Evolutionary conservation across 1,140 invertebrate species (phyloP).

Genomic region (Aethina tumida): DNA sequence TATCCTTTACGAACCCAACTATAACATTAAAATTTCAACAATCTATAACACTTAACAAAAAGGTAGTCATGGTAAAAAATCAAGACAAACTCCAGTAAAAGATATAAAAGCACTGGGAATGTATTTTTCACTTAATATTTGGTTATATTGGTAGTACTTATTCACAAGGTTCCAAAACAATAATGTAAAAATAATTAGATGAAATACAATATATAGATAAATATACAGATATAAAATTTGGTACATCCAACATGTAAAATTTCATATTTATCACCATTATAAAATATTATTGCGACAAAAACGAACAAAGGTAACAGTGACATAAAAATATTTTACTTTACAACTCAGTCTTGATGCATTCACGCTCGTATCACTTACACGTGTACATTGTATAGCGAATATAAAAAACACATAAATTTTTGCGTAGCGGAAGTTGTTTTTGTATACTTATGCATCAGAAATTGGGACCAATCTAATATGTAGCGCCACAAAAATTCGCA

Average conservation of each 20-base stretch:
- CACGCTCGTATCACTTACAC: not conserved
- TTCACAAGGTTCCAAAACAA: too few species aligned
- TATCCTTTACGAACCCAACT: slow-evolving; percentile 7
- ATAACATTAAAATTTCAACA: slow-evolving; percentile 9
- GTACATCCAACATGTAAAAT: not conserved
- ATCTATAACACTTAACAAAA: slow-evolving; percentile 6
- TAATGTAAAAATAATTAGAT: too few species aligned
- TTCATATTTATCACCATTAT: slow-evolving; percentile 15
- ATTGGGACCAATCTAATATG: too few species aligned
- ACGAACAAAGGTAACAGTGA: slow-evolving; percentile 1
- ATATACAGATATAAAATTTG: not conserved
- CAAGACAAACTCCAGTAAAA: slow-evolving; percentile 10
- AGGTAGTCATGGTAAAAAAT: slow-evolving; percentile 6
- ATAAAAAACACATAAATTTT: not conserved
- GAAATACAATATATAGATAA: slow-evolving; percentile 2
- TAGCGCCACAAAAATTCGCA: too few species aligned
- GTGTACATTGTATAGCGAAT: not conserved
- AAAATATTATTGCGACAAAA: too few species aligned
- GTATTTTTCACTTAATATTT: slow-evolving; percentile 16
- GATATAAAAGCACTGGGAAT: slow-evolving; percentile 27
- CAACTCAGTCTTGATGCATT: slow-evolving; percentile 15
- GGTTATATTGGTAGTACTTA: slow-evolving; percentile 8
- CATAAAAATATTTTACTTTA: slow-evolving; percentile 6
- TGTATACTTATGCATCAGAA: too few species aligned
- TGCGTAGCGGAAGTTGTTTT: not conserved